Evolutionary conservation across 2,113 vertebrate species (phyloP).

Genomic region (Hemicordylus capensis): DNA sequence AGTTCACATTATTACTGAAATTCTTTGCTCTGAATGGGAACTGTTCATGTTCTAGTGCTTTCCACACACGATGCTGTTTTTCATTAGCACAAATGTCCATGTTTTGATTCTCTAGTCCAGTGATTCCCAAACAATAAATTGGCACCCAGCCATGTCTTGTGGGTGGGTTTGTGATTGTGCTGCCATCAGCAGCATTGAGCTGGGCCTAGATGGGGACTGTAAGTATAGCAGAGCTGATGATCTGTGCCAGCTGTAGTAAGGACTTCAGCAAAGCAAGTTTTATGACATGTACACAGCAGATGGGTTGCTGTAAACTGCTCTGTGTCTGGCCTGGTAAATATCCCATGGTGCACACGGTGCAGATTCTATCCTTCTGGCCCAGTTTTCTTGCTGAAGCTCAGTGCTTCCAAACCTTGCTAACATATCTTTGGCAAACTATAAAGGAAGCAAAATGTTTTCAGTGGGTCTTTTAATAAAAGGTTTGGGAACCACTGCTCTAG

Average conservation of each 20-base stretch:
- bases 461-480: background rate
- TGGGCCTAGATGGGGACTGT: background rate
- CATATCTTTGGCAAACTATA: background rate
- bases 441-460: background rate
- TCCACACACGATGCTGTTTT: background rate
- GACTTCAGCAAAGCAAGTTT: background rate
- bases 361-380: background rate
- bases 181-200: background rate
- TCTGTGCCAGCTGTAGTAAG: background rate
- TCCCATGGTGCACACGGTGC: background rate
- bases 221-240: background rate
- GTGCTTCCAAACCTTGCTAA: background rate
- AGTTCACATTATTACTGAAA: constrained; percentile 46
- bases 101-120: background rate
- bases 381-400: background rate
- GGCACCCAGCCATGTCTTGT: background rate
- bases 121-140: constrained; percentile 18
- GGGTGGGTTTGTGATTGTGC: background rate
- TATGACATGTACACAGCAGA: background rate
- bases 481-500: constrained; percentile 21
- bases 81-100: constrained; percentile 4
- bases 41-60: constrained; percentile 7
- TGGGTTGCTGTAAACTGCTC: background rate
- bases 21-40: constrained; percentile 32
- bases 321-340: background rate